Conservation (phyloP, 2,888 invertebrate genomes). For the Rhaphigaster nebulosa region DNA sequence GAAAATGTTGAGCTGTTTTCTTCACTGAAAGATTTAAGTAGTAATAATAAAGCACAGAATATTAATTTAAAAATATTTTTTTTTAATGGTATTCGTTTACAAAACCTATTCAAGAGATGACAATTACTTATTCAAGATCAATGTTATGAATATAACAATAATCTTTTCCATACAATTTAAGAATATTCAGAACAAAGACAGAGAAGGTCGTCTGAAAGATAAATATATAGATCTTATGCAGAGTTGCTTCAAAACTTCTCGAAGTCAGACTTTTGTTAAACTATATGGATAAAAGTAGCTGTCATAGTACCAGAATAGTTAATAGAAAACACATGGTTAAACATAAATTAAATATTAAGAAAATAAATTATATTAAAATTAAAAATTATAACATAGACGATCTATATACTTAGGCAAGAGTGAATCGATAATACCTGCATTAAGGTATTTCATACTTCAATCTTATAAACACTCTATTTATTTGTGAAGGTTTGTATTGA, state of each 20-base stretch:
- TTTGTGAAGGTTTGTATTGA: slow-evolving; percentile 12
- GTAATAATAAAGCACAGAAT: neutral
- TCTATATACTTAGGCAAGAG: slow-evolving; percentile 9
- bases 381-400: neutral
- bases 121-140: neutral
- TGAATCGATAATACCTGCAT: slow-evolving; percentile 22
- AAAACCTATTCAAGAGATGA: neutral
- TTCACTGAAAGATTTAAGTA: slow-evolving; percentile 4
- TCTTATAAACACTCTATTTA: slow-evolving; percentile 3
- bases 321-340: neutral
- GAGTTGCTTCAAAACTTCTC: neutral
- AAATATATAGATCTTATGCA: neutral
- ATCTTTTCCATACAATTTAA: neutral
- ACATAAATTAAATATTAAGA: neutral
- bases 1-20: neutral
- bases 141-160: neutral
- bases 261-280: neutral
- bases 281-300: neutral
- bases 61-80: slow-evolving; percentile 2
- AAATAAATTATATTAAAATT: slow-evolving; percentile 31
- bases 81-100: neutral
- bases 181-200: neutral
- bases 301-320: neutral
- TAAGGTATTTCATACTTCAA: slow-evolving; percentile 9
- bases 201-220: neutral